These are phyloP conservation scores for Pyralis farinalis DNA, from an alignment of 2,888 invertebrate species.

Conservation along the genomic window DNA sequence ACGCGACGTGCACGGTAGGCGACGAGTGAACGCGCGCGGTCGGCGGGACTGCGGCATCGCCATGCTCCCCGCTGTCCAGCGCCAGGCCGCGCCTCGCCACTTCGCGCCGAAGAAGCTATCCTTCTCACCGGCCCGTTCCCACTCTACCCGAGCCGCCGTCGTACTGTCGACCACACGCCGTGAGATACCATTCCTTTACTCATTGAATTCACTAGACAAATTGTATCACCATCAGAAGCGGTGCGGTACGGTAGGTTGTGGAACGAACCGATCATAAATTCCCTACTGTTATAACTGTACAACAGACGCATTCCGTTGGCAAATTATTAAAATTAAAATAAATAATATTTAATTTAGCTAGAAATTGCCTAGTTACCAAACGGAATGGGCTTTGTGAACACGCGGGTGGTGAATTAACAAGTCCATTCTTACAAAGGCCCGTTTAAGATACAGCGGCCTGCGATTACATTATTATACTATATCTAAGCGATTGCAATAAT, in stretches of 20 bases:
- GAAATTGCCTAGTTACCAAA: constrained; percentile 76
- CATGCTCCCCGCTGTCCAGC: constrained; percentile 12
- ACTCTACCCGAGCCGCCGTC: constrained; percentile 25
- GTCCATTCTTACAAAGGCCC: constrained; percentile 68
- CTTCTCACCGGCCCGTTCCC: constrained; percentile 38
- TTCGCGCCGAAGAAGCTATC: constrained; percentile 37
- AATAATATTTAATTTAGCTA: constrained; percentile 76
- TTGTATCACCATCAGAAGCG: constrained; percentile 14
- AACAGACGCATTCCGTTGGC: constrained; percentile 78
- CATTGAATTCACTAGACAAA: not conserved
- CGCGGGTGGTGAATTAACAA: constrained; percentile 77
- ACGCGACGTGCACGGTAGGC: constrained; percentile 46
- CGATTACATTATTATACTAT: constrained; percentile 53
- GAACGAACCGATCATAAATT: constrained; percentile 54
- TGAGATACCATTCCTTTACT: not conserved
- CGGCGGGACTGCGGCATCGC: constrained; percentile 22
- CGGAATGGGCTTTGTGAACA: constrained; percentile 78
- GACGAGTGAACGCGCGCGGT: constrained; percentile 32
- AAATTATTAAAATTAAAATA: constrained; percentile 72
- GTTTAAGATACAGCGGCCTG: constrained; percentile 51
- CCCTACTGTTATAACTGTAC: constrained; percentile 73
- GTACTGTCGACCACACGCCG: not conserved
- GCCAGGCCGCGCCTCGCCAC: no score
- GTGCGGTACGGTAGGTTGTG: constrained; percentile 24
- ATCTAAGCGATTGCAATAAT: constrained; percentile 71